Conservation (phyloP, 1,140 invertebrate species). For the Leptoteleia sp. region DNA sequence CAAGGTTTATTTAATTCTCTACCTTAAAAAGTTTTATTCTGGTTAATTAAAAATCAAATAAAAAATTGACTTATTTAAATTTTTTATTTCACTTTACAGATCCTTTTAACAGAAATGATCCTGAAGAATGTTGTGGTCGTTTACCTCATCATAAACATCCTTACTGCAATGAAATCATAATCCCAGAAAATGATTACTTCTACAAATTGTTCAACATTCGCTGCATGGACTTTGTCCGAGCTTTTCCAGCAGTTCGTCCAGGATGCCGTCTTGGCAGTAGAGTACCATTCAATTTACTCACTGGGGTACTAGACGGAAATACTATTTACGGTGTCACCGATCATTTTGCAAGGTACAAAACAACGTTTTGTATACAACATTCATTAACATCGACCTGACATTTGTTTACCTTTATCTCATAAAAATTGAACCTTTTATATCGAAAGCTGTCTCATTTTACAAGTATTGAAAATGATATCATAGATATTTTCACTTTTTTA, state of each 20-base stretch:
- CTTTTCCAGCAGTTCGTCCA: slow-evolving; percentile 90
- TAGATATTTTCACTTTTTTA: too few relatives aligned
- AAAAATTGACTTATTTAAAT: too few relatives aligned
- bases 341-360: slow-evolving; percentile 85
- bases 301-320: slow-evolving; percentile 90
- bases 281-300: slow-evolving; percentile 90
- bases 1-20: too few relatives aligned
- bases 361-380: background rate
- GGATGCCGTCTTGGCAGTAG: slow-evolving; percentile 91
- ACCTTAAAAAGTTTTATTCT: too few relatives aligned
- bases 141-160: slow-evolving; percentile 90
- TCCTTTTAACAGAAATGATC: slow-evolving; percentile 91
- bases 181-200: slow-evolving; percentile 95
- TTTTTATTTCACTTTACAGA: too few relatives aligned
- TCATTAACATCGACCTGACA: too few relatives aligned
- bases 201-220: slow-evolving; percentile 91
- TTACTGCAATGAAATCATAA: slow-evolving; percentile 94
- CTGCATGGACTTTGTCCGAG: slow-evolving; percentile 93
- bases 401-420: too few relatives aligned
- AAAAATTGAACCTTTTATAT: too few relatives aligned
- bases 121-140: slow-evolving; percentile 92
- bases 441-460: too few relatives aligned
- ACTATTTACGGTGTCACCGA: slow-evolving; percentile 93
- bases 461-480: too few relatives aligned
- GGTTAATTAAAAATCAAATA: too few relatives aligned